Percentiles rank a stretch among this genome's conserved stretches.
phyloP scores from a whole-genome alignment of 2,888 invertebrate species.

The Theretra japonica region DNA sequence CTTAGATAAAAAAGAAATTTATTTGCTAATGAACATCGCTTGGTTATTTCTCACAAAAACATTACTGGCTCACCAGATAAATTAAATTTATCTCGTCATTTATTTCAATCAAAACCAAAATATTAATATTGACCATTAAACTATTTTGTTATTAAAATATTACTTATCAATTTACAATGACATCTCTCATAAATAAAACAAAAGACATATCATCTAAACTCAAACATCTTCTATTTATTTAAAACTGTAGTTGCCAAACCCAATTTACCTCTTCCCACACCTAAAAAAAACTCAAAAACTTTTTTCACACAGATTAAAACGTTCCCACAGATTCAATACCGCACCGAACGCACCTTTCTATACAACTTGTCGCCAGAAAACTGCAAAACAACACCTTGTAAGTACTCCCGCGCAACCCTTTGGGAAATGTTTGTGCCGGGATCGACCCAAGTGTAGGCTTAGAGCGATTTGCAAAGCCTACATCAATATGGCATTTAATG shows the following conservation, averaged over 20 bases:
- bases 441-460: slow-evolving; percentile 32
- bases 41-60: too few species aligned
- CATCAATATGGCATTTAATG: not conserved
- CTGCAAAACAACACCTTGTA: slow-evolving; percentile 58
- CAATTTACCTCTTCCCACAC: slow-evolving; percentile 10
- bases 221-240: too few species aligned
- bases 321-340: slow-evolving; percentile 48
- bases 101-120: too few species aligned
- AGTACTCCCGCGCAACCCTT: slow-evolving; percentile 45
- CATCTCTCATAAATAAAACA: too few species aligned
- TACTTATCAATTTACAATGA: too few species aligned
- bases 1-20: not conserved
- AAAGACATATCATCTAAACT: too few species aligned
- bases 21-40: too few species aligned
- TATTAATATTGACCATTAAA: too few species aligned
- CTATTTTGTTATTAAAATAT: too few species aligned
- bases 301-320: slow-evolving; percentile 16
- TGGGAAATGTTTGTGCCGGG: slow-evolving; percentile 38
- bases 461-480: slow-evolving; percentile 10
- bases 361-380: slow-evolving; percentile 66
- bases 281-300: not conserved
- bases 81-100: too few species aligned
- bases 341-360: slow-evolving; percentile 63
- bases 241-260: not conserved
- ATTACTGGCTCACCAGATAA: too few species aligned